Evolutionary conservation across 2,113 vertebrate species (phyloP).

Genomic region (Gorsachius goisagi): DNA sequence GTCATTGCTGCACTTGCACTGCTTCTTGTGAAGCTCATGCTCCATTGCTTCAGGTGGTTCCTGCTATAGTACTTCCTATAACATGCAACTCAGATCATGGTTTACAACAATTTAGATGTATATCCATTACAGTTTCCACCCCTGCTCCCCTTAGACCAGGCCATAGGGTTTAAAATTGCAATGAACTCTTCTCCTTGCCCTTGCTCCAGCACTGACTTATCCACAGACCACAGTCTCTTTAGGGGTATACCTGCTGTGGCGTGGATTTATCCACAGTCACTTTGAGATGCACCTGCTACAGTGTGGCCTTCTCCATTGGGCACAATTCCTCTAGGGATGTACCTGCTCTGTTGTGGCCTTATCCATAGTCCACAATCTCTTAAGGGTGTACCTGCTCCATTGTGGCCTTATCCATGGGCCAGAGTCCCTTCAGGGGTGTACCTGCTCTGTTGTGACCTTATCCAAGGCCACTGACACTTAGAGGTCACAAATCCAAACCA

Average conservation of each 20-base stretch:
- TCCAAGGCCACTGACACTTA: too few species aligned
- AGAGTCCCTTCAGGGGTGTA: background rate
- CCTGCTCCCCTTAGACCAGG: background rate
- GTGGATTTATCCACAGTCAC: background rate
- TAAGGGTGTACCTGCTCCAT: background rate
- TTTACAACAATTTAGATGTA: background rate
- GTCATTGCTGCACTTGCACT: background rate
- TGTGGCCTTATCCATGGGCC: background rate
- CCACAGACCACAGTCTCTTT: background rate
- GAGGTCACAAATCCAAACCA: background rate
- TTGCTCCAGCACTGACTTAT: background rate
- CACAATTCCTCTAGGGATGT: too few species aligned
- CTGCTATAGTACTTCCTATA: background rate
- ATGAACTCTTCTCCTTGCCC: background rate
- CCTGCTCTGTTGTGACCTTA: background rate
- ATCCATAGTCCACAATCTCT: background rate
- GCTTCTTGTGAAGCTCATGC: background rate
- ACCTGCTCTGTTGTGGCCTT: background rate
- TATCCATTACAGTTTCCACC: background rate
- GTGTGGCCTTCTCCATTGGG: background rate
- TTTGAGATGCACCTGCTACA: background rate
- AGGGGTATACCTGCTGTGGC: too few species aligned
- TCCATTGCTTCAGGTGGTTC: background rate
- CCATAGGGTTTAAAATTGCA: background rate
- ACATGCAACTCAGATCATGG: background rate